Evolutionary conservation across 2,113 vertebrate genomes (phyloP).

Genomic region (Pelodiscus sinensis): DNA sequence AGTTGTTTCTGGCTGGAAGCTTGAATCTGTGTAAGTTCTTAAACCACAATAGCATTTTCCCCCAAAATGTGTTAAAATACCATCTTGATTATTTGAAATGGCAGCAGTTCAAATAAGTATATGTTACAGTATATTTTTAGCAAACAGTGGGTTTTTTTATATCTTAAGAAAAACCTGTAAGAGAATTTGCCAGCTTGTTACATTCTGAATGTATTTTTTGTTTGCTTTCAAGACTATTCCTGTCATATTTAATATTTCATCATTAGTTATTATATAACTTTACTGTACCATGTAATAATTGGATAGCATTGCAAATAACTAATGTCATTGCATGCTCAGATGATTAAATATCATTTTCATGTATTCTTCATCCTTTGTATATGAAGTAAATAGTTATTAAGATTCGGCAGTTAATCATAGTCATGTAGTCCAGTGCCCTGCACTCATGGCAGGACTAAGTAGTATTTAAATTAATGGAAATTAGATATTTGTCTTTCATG

Average conservation of each 20-base stretch:
- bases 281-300: background rate
- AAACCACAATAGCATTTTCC: background rate
- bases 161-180: background rate
- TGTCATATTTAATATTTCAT: background rate
- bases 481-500: too few relatives aligned
- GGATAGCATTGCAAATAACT: background rate
- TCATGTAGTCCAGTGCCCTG: too few relatives aligned
- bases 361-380: background rate
- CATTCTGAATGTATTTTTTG: conserved; percentile 30
- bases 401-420: background rate
- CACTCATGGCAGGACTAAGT: too few relatives aligned
- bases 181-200: background rate
- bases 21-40: background rate
- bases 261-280: background rate
- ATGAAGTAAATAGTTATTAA: background rate
- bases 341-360: background rate
- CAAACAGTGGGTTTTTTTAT: background rate
- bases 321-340: background rate
- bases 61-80: background rate
- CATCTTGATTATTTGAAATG: background rate
- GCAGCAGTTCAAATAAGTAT: background rate
- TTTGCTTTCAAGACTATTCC: background rate
- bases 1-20: background rate
- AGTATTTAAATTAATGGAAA: too few relatives aligned
- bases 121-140: background rate